Conservation (phyloP, 1,140 invertebrate genomes). For the Brachionus calyciflorus region DNA sequence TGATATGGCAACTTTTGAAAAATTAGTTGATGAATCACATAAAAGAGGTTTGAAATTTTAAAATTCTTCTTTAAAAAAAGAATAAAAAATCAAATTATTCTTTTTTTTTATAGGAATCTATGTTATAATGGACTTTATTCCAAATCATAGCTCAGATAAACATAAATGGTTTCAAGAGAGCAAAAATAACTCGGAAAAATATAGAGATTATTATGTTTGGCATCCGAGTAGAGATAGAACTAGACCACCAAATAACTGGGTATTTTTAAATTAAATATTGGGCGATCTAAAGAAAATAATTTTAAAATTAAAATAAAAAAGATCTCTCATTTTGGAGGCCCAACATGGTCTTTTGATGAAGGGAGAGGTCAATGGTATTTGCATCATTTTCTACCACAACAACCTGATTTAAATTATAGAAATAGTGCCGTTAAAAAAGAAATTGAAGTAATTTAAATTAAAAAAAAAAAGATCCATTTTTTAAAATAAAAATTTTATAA, state of each 20-base stretch:
- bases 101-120: neutral
- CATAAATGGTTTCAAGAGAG: conserved; percentile 76
- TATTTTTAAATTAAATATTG: conserved; percentile 56
- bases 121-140: conserved; percentile 72
- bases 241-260: conserved; percentile 75
- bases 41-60: too few species aligned
- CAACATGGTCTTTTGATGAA: conserved; percentile 69
- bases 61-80: too few species aligned
- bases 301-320: too few species aligned
- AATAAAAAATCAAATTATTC: too few species aligned
- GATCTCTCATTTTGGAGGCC: conserved; percentile 64
- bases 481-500: conserved; percentile 49
- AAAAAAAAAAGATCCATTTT: conserved; percentile 31
- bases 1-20: conserved; percentile 70
- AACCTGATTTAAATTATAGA: conserved; percentile 75
- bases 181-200: conserved; percentile 64
- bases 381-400: conserved; percentile 69
- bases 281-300: too few species aligned
- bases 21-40: conserved; percentile 61
- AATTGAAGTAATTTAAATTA: too few species aligned
- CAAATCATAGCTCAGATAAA: conserved; percentile 76
- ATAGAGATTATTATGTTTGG: conserved; percentile 75
- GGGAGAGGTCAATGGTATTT: conserved; percentile 70
- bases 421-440: conserved; percentile 66
- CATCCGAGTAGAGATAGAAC: conserved; percentile 53